phyloP scores from a whole-genome alignment of 1,140 invertebrate species.

The Pseudomyrmex sp. region DNA sequence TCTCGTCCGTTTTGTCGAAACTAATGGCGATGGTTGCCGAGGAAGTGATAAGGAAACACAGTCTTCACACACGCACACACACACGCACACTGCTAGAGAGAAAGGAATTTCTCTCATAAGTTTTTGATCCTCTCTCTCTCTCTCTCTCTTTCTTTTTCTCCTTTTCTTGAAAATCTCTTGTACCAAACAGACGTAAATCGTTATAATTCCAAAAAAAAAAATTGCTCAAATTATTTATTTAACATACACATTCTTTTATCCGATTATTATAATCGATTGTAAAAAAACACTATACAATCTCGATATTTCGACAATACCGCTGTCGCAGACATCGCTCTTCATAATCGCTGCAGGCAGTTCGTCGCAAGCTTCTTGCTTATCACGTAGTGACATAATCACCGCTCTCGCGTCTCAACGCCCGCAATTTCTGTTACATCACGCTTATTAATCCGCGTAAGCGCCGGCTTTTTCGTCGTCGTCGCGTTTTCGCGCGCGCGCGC shows the following conservation, averaged over 20 bases:
- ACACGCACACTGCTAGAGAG: too few species aligned
- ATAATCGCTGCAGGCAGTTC: conserved; percentile 24
- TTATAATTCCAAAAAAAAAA: conserved; percentile 11
- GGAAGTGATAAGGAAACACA: conserved; percentile 3
- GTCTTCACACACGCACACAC: background rate
- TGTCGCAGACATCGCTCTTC: background rate
- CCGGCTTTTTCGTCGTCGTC: conserved; percentile 44
- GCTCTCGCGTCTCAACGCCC: conserved; percentile 8
- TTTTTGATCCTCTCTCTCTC: too few species aligned
- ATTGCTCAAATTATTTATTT: conserved; percentile 2
- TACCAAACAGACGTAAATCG: background rate
- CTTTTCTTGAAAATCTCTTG: too few species aligned
- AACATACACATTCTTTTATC: too few species aligned
- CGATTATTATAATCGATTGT: too few species aligned
- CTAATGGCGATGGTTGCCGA: conserved; percentile 6
- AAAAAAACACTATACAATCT: background rate
- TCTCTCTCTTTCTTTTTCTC: too few species aligned
- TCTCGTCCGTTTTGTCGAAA: conserved; percentile 46
- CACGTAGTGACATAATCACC: conserved; percentile 37
- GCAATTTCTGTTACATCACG: conserved; percentile 54
- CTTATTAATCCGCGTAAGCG: conserved; percentile 50
- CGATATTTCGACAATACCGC: too few species aligned
- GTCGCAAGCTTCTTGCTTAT: conserved; percentile 47
- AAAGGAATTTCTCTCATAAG: too few species aligned
- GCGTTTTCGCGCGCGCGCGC: conserved; percentile 26